Evolutionary conservation across 2,797 vertebrate genomes (phyloP).

Genomic region (Neosilurus mollespiculum): DNA sequence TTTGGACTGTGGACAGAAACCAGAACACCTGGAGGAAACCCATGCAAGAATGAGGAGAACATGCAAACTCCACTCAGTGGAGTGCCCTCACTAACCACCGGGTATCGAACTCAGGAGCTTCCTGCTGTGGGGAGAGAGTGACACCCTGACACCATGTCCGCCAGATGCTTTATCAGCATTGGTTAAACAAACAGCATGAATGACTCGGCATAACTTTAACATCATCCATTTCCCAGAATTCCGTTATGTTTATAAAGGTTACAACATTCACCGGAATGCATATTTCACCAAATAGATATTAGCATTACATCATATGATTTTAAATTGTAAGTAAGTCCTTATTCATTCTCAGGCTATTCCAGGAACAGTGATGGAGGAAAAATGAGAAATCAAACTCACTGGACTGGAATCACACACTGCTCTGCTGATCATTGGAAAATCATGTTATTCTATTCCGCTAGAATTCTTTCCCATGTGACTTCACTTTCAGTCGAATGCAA

Average conservation of each 20-base stretch:
- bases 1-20: no score
- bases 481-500: neutral
- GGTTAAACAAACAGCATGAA: neutral
- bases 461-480: neutral
- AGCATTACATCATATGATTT: neutral
- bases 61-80: no score
- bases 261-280: neutral
- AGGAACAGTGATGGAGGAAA: neutral
- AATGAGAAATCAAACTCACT: constrained; percentile 15
- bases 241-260: constrained; percentile 4
- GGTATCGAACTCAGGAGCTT: no score
- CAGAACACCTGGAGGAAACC: no score
- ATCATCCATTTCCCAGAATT: neutral
- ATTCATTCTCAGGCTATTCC: neutral
- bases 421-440: constrained; percentile 36
- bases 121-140: no score
- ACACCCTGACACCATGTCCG: no score
- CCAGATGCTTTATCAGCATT: no score
- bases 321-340: constrained; percentile 1
- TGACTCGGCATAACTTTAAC: neutral
- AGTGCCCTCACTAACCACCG: no score
- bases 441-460: constrained; percentile 25
- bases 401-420: constrained; percentile 40
- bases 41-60: no score
- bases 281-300: neutral